Conservation (phyloP, 2,797 vertebrate species). For the Micrastur ruficollis region DNA sequence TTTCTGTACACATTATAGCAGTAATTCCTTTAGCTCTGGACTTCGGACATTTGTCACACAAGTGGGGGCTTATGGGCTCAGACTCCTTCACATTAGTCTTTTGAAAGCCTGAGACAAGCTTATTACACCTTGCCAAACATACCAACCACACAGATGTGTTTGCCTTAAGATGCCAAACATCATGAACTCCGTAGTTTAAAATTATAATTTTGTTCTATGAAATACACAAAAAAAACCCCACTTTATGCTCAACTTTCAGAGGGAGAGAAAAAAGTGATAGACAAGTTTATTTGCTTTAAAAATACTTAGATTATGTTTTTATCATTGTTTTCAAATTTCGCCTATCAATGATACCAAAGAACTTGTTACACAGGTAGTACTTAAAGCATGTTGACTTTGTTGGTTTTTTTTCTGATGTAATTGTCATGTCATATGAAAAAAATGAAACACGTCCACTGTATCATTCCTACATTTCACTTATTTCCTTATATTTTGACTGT, state of each 20-base stretch:
- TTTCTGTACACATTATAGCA: neutral
- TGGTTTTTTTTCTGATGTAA: neutral
- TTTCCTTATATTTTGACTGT: neutral
- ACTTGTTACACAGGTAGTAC: neutral
- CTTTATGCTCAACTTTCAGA: neutral
- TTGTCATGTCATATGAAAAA: neutral
- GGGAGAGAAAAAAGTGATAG: neutral
- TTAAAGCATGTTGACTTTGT: neutral
- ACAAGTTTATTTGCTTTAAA: neutral
- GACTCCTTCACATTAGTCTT: neutral
- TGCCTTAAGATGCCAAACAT: neutral
- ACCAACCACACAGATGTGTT: neutral
- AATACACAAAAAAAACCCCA: neutral
- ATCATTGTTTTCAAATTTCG: neutral
- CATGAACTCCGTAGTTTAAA: neutral
- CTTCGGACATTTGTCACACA: neutral
- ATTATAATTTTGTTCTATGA: neutral
- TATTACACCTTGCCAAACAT: neutral
- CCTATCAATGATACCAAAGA: neutral
- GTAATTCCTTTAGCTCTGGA: neutral
- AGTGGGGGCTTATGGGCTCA: neutral
- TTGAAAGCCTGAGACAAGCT: neutral
- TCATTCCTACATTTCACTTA: neutral
- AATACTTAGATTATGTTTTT: neutral
- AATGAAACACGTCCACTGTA: accelerated